A percentile compares a stretch with the other conserved stretches of the same genome.
phyloP scores from a whole-genome alignment of 2,113 vertebrate genomes.

The Halcyon malimbica region DNA sequence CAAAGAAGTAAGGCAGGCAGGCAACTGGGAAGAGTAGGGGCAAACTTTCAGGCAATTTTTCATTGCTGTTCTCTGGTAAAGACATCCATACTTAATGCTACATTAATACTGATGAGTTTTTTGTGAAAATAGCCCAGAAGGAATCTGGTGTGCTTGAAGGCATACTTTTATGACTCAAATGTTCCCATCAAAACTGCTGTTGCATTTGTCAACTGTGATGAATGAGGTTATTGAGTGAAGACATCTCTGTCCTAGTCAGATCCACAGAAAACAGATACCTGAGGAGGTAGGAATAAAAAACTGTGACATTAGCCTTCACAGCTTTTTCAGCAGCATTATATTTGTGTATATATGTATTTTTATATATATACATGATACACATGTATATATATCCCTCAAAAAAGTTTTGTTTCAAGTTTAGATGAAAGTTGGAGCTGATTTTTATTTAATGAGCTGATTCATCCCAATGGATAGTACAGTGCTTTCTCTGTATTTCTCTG shows the following conservation, averaged over 20 bases:
- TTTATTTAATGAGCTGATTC: slow-evolving; percentile 1
- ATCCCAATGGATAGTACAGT: not conserved
- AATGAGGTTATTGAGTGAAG: slow-evolving; percentile 10
- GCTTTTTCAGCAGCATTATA: not conserved
- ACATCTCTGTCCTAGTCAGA: not conserved
- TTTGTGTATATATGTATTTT: not conserved
- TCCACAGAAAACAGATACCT: not conserved
- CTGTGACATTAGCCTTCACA: not conserved
- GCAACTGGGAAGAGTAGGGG: not conserved
- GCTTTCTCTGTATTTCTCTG: not conserved
- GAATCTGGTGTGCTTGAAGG: not conserved
- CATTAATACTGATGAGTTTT: slow-evolving; percentile 22
- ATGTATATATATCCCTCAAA: not conserved
- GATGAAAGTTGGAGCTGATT: not conserved
- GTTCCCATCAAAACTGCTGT: slow-evolving; percentile 6
- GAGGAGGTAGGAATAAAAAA: not conserved
- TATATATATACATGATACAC: not conserved
- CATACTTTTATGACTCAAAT: not conserved
- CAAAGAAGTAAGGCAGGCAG: not conserved
- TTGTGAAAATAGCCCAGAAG: not conserved
- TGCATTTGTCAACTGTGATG: not conserved
- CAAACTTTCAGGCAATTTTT: not conserved
- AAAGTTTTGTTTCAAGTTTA: not conserved
- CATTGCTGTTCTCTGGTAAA: not conserved
- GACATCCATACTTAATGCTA: not conserved